phyloP scores from a whole-genome alignment of 2,797 vertebrate genomes.

The Apodemus agrarius region DNA sequence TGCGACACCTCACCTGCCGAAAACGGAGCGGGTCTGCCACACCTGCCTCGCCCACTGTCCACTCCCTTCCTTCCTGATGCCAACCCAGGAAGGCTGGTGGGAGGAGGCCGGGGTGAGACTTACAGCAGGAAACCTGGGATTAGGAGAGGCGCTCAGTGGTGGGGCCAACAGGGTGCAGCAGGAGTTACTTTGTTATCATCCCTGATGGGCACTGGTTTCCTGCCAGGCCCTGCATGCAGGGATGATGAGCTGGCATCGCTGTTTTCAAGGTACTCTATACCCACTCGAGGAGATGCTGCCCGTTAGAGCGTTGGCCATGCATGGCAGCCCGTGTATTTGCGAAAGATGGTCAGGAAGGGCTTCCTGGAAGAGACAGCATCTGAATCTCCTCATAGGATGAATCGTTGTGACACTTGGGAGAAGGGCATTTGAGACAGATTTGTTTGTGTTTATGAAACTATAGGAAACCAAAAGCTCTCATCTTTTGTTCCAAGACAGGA shows the following conservation, averaged over 20 bases:
- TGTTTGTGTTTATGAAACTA: not conserved
- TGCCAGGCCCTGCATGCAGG: not conserved
- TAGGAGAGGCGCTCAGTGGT: not conserved
- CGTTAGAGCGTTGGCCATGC: not conserved
- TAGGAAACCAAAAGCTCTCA: not conserved
- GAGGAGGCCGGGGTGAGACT: not conserved
- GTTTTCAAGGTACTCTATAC: not conserved
- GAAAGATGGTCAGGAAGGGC: not conserved
- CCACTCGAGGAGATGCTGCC: not conserved
- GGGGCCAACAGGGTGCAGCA: not conserved
- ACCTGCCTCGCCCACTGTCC: not conserved
- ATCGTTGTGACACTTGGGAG: not conserved
- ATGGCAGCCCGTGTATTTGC: not conserved
- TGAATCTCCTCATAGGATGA: not conserved
- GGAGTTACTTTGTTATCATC: not conserved
- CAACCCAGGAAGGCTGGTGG: not conserved
- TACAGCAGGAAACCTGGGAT: not conserved
- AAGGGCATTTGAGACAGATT: not conserved
- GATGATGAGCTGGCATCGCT: not conserved
- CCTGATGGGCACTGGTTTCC: not conserved
- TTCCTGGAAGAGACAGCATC: conserved; percentile 19
- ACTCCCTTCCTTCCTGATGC: conserved; percentile 32
- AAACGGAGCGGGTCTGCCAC: not conserved
- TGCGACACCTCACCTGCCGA: not conserved
- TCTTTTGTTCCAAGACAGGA: not conserved